phyloP scores from a whole-genome alignment of 2,797 vertebrate genomes.

The Nyctalus aviator region DNA sequence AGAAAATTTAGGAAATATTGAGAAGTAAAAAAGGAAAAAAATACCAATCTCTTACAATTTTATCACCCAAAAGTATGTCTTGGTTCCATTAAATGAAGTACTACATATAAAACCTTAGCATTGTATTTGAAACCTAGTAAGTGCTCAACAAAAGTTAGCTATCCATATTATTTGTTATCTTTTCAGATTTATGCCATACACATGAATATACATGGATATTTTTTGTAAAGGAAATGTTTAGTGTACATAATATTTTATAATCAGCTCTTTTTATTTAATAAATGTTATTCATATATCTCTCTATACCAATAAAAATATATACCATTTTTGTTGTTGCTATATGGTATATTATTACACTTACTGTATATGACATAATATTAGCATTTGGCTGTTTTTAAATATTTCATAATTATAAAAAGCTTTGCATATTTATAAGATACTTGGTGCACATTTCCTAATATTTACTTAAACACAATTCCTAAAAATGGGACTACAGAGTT shows the following conservation, averaged over 20 bases:
- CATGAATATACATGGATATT: neutral
- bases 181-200: constrained; percentile 18
- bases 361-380: neutral
- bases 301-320: neutral
- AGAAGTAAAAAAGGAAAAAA: neutral
- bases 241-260: neutral
- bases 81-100: neutral
- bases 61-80: neutral
- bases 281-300: neutral
- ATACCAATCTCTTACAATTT: neutral
- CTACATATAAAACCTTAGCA: neutral
- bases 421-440: neutral
- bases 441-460: constrained; percentile 25
- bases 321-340: neutral
- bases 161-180: neutral
- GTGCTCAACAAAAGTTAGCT: neutral
- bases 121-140: neutral
- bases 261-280: neutral
- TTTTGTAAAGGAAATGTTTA: neutral
- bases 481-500: neutral
- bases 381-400: neutral
- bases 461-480: constrained; percentile 25
- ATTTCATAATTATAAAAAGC: constrained; percentile 29
- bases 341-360: neutral
- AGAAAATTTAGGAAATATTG: neutral